Evolutionary conservation across 2,113 vertebrate species (phyloP).

Genomic region (Tapirus terrestris): DNA sequence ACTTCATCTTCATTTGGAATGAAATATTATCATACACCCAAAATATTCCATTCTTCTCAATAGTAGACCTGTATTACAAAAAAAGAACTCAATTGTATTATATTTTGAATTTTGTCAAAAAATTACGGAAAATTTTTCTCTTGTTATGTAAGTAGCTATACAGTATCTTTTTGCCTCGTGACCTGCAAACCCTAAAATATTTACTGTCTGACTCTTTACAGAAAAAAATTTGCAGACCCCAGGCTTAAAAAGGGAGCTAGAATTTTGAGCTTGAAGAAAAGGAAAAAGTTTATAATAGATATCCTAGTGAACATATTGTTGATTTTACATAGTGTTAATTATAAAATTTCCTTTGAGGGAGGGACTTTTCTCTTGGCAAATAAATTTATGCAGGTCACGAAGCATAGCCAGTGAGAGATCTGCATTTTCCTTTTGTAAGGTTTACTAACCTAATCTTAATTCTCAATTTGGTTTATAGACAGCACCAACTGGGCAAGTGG

Average conservation of each 20-base stretch:
- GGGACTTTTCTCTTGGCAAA: background rate
- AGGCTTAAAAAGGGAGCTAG: background rate
- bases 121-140: background rate
- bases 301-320: background rate
- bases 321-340: constrained; percentile 20
- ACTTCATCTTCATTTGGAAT: constrained; percentile 14
- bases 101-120: constrained; percentile 49
- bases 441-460: constrained; percentile 52
- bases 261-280: background rate
- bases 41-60: background rate
- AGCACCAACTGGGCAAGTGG: constrained; percentile 93
- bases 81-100: background rate
- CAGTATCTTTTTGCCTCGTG: background rate
- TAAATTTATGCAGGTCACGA: constrained; percentile 42
- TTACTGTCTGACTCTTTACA: background rate
- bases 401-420: background rate
- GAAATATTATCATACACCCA: background rate
- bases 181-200: background rate
- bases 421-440: background rate
- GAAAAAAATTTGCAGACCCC: background rate
- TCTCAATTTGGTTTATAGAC: constrained; percentile 74
- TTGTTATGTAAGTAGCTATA: background rate
- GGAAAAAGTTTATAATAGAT: background rate
- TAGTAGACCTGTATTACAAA: background rate
- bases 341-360: background rate